phyloP scores from a whole-genome alignment of 2,888 invertebrate species.

The Polyommatus iphigenia region DNA sequence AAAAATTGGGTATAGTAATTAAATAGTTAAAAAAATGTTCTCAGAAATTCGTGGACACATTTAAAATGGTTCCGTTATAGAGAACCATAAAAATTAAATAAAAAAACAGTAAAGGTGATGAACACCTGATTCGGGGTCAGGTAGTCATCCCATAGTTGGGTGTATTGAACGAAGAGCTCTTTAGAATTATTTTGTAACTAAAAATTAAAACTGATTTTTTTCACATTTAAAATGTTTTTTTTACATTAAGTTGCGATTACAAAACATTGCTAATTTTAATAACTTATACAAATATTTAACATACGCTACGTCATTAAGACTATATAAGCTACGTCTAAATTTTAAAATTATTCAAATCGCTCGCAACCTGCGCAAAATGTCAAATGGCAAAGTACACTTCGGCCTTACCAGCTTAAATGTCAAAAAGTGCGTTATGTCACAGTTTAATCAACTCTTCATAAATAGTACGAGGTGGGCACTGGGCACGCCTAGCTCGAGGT shows the following conservation, averaged over 20 bases:
- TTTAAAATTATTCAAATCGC: slow-evolving; percentile 1
- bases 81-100: not conserved
- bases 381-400: not conserved
- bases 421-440: slow-evolving; percentile 19
- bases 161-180: slow-evolving; percentile 1
- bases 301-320: no score
- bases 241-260: no score
- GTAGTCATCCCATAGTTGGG: not conserved
- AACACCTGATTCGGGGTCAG: slow-evolving; percentile 16
- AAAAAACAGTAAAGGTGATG: slow-evolving; percentile 3
- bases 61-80: not conserved
- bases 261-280: not conserved
- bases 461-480: not conserved
- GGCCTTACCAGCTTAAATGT: slow-evolving; percentile 8
- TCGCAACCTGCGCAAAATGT: not conserved
- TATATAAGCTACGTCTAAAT: not conserved
- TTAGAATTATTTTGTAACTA: slow-evolving; percentile 1
- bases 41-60: not conserved
- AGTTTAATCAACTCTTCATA: slow-evolving; percentile 15
- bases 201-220: not conserved
- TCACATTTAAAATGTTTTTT: no score
- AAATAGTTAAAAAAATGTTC: not conserved
- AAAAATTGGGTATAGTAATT: no score
- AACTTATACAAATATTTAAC: not conserved
- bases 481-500: not conserved